Base-by-base conservation (phyloP, 2,888 invertebrate genomes). In the Hydriomena furcata region DNA sequence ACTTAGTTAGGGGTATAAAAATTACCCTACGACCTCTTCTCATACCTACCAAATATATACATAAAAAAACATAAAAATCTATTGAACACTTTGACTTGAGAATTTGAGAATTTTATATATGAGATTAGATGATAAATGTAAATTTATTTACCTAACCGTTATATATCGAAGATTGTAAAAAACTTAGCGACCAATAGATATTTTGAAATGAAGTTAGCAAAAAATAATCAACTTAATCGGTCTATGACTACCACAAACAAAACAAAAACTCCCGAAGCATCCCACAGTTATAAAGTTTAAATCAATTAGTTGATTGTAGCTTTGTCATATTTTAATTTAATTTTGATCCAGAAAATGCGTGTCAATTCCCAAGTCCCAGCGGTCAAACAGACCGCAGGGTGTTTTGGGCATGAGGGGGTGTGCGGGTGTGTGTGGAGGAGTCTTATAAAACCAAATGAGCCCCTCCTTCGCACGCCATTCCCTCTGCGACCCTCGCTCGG, bases 381-480 rank as follows among this genome's bases (percentile, higher is more conserved):
- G 47, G 40, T 45, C 48, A 48, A 53, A 24, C 41, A 43, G 17
- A 24, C 28, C 13, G 11, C 24, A 10, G 42, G 47, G 42, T 34
- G 25, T 35, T 21, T 7, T 8, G 54, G 45, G 21, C 7, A 28
- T 20, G 13, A 8, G 34, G 58, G 61, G 61, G 58, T 51, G 52
- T 47, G 52, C 44, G 38, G 44, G 38, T 54, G 52, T 8, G 55
- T 30, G 60, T 57, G 63, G 63, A 63, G 55, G 52, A 57, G 43
- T 58, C 54, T 55, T 17, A 54, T 60, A 62, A 54, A 61, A 53
- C 59, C 37, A 49, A 31, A 38, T 20, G 31, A 17, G 40, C 42
- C 55, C 63, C 62, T 62, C 71, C 71, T 68, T n/a, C 66, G 64
- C 42, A 40, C 47, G 55, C 58, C 76, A 84, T 76, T 82, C 79